Percentiles rank a stretch among this genome's conserved stretches.
These are phyloP conservation scores for Tolmerus cingulatus DNA, from an alignment of 2,888 invertebrate species.

Conservation along the genomic window DNA sequence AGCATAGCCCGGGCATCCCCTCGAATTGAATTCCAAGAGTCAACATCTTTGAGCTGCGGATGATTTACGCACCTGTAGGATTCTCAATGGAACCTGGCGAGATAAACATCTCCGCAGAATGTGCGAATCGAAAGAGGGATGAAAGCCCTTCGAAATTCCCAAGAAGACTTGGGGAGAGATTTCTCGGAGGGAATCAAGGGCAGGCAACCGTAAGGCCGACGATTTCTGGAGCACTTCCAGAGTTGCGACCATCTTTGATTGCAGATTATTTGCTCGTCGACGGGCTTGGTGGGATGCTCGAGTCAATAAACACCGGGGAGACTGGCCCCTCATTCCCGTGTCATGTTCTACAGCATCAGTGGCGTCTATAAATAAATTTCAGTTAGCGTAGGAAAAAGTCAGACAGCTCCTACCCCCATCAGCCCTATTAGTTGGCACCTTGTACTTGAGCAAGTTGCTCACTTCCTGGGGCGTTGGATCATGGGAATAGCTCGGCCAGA, in stretches of 20 bases:
- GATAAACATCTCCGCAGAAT: conserved; percentile 32
- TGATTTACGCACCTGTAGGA: conserved; percentile 39
- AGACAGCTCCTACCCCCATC: not conserved
- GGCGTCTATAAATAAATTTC: conserved; percentile 22
- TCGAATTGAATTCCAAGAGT: conserved; percentile 28
- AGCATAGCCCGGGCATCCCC: not conserved
- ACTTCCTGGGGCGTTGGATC: conserved; percentile 19
- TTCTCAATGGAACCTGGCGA: conserved; percentile 32
- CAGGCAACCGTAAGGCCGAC: not conserved
- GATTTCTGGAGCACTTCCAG: not conserved
- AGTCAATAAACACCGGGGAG: conserved; percentile 8
- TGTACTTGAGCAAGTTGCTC: not conserved
- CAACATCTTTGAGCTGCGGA: conserved; percentile 35
- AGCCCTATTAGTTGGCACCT: conserved; percentile 12
- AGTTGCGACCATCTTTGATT: conserved; percentile 22
- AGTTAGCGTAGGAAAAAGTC: not conserved
- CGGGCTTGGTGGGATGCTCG: not conserved
- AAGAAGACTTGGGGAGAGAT: not conserved
- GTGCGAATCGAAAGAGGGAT: conserved; percentile 26
- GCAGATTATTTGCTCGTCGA: conserved; percentile 17
- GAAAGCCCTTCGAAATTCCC: conserved; percentile 20
- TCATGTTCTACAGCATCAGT: not conserved
- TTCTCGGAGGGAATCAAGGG: not conserved
- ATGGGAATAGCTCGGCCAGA: not conserved
- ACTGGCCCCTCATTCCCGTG: not conserved